Evolutionary conservation across 2,797 vertebrate species (phyloP), one percentile per base, ranked within the genome.

Genomic region (Sebastes jordani): DNA sequence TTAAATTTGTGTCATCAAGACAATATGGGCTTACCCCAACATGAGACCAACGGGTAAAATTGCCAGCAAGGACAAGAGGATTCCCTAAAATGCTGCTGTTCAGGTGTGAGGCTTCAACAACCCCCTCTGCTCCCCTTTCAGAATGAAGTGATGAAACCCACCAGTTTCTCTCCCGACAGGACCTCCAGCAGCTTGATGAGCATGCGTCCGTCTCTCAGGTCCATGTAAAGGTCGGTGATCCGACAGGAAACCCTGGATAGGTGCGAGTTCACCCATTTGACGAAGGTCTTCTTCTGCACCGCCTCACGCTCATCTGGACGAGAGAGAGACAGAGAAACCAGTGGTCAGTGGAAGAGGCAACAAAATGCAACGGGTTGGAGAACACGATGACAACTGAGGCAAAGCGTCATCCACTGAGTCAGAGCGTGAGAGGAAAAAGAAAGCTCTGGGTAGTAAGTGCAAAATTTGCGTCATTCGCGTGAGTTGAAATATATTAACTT

Each of bases 121-220:
- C 49, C 20, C 20, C 27, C 4, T 18, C 30, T 54, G 42, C 32
- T 16, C 11, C 27, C 11, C 30, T 42, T 76, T 86, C 59, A 81
- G 49, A 86, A 80, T 73, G 85, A 85, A 1, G 18, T 1, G 23
- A 1, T 8, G 46, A 22, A 0, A 89, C 97, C 91, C 85, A 98
- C 98, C 95, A 99, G 97, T 74, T 94, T 97, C 90, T 99, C 98
- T 83, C 98, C 98, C 0, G 97, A 98, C 80, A 99, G 96, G 54
- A 99, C 97, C 86, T 99, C 97, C 93, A 99, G 95, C 64, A 99
- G 96, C 72, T 99, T 99, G 95, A 99, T 99, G 88, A 99, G 97
- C 97, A 97, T 98, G 81, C 97, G 96, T 62, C 97, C 97, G 91
- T 99, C 97, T 1, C 98, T 86, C 80, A 92, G 87, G 94, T 98